Conservation (phyloP, 92 coral and sea anemone species). For the Epizoanthus ramosus region DNA sequence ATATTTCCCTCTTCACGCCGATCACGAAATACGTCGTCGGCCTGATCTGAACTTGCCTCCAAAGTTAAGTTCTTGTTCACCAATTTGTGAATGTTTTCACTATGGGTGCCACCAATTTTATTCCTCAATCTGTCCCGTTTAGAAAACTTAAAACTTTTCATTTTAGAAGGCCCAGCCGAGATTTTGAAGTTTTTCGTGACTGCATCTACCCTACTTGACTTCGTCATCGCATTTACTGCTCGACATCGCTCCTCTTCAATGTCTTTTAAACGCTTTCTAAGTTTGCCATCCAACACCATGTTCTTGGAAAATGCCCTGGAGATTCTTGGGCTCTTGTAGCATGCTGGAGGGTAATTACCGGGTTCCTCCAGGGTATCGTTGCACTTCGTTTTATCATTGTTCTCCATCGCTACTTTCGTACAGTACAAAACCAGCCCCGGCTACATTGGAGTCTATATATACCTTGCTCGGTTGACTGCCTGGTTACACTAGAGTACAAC, state of each 20-base stretch:
- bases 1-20: neutral
- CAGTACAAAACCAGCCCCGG: too few species aligned
- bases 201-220: neutral
- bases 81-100: neutral
- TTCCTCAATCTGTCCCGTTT: neutral
- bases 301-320: slow-evolving; percentile 23
- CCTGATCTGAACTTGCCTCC: neutral
- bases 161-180: neutral
- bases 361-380: too few species aligned
- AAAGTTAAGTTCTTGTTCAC: neutral
- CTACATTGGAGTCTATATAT: too few species aligned
- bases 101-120: neutral
- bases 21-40: neutral
- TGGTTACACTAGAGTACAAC: too few species aligned
- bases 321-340: slow-evolving; percentile 15
- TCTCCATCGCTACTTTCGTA: too few species aligned
- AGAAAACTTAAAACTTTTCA: neutral
- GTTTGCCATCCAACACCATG: neutral
- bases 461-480: too few species aligned
- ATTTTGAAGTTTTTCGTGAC: slow-evolving; percentile 12
- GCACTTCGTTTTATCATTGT: too few species aligned
- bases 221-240: neutral
- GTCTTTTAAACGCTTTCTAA: neutral
- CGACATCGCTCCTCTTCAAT: neutral
- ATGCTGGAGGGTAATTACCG: neutral